Evolutionary conservation across 2,888 invertebrate genomes (phyloP), one percentile per base, ranked within the genome.

Genomic region (Xestobium rufovillosum): DNA sequence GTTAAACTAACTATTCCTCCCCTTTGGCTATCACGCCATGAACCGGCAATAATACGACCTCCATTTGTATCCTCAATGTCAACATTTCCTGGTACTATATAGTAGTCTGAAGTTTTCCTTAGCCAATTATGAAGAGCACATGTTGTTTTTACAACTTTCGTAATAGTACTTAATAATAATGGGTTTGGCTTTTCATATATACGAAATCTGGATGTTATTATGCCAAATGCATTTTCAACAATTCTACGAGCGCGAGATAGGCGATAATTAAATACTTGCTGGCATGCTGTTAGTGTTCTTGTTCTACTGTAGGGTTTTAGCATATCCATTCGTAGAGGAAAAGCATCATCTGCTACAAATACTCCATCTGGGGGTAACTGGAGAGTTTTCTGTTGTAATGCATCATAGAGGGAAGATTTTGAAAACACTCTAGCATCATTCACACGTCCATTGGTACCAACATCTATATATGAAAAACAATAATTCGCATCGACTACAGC

Each of bases 81-180:
- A n/a, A n/a, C n/a, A n/a, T n/a, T n/a, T n/a, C n/a, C n/a, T n/a
- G 15, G 15, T 34, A 29, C 13, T 14, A 16, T 14, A 12, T 14
- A 12, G 23, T 3, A n/a, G n/a, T n/a, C n/a, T 19, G 29, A 34
- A 32, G 39, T 44, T 30, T 47, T 41, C 34, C 42, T 39, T 2
- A 48, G 36, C 45, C 47, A 51, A 35, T 52, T 52, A 36, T 52
- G 52, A 27, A 52, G 27, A 34, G 44, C 47, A 44, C 47, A 51
- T 13, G 43, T 36, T 11, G 48, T 38, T 44, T 42, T 46, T 16
- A 51, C 39, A 31, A 48, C 27, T 32, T 41, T 25, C 30, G 47
- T 47, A 30, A 31, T 19, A 29, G 41, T 46, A 10, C 36, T 29
- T 25, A 36, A 17, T 14, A 31, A 31, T 13, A 34, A n/a, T 13